Evolutionary conservation across 2,888 invertebrate genomes (phyloP), one percentile per base, ranked within the genome.

Genomic region (Xestia sexstrigata): DNA sequence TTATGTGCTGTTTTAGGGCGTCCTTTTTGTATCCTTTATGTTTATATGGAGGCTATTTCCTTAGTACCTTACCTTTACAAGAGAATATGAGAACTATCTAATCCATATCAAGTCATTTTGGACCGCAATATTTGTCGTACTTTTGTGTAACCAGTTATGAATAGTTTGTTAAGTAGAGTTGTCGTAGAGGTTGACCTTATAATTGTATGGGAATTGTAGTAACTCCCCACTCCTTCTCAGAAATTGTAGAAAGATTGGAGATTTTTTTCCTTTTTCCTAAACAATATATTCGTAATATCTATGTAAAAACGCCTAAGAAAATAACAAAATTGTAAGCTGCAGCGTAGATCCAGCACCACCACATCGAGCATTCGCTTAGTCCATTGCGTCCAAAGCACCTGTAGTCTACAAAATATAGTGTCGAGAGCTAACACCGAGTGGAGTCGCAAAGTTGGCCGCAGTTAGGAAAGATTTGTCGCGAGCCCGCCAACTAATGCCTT

Each of bases 401-500:
- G 92, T 91, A 92, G 92, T 92, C 91, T 89, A 90, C 91, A 91
- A 93, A 93, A 94, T 93, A 93, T 94, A 93, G 86, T 86, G 87
- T 76, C 92, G 91, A 88, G 89, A 87, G 89, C 86, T 89, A 87
- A 86, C 76, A 79, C 89, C 90, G 90, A 94, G 92, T 90, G 90
- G 92, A 95, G 94, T 95, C 96, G 95, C 95, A 94, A 96, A 96
- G 96, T 96, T 95, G 93, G 91, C 89, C 92, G 95, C 95, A 96
- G 95, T 96, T 96, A 96, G 94, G 93, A 89, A 95, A 96, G 96
- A 96, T 96, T 96, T 96, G 96, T 96, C 96, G 96, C 92, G 89
- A 90, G 92, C 92, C 93, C 93, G 93, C 90, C 92, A 90, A 91
- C 95, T 96, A 96, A 96, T 95, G 95, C 95, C 90, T 79, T 88